These are phyloP conservation scores for Neogobius melanostomus DNA, from an alignment of 2,113 vertebrate species.

Conservation along the genomic window DNA sequence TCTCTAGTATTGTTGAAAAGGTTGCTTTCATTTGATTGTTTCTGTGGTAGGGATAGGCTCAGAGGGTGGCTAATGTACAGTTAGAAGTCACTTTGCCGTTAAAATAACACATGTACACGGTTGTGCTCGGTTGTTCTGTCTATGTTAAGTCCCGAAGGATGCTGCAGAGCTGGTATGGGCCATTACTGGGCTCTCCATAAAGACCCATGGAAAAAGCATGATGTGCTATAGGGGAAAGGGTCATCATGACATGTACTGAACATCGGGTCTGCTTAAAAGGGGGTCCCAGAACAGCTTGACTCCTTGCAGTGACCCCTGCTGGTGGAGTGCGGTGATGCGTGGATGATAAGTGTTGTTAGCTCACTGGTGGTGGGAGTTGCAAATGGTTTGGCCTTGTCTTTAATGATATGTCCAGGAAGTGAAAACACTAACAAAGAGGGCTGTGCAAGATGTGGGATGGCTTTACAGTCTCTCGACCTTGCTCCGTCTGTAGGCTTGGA, in stretches of 20 bases:
- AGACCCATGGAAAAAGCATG: constrained; percentile 7
- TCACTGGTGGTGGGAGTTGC: too few species aligned
- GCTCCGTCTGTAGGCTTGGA: too few species aligned
- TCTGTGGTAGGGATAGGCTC: constrained; percentile 18
- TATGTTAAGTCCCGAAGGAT: constrained; percentile 22
- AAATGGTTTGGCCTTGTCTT: not conserved
- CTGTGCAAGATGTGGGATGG: too few species aligned
- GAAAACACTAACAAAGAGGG: not conserved
- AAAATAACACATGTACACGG: constrained; percentile 15
- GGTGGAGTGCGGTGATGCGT: not conserved
- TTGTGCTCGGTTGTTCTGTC: constrained; percentile 7
- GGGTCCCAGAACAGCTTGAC: not conserved
- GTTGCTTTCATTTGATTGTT: constrained; percentile 25
- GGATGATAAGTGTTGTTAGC: not conserved
- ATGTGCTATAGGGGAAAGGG: constrained; percentile 8
- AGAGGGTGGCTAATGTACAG: constrained; percentile 24
- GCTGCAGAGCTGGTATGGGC: constrained; percentile 30
- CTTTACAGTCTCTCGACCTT: too few species aligned
- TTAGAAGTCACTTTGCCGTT: constrained; percentile 19
- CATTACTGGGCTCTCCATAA: constrained; percentile 25
- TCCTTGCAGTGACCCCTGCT: constrained; percentile 20
- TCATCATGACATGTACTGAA: constrained; percentile 11
- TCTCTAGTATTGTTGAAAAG: constrained; percentile 10
- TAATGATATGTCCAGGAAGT: not conserved
- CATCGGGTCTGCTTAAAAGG: constrained; percentile 14